Base-by-base conservation (phyloP, 1,140 invertebrate species). In the Stegodyphus dumicola region DNA sequence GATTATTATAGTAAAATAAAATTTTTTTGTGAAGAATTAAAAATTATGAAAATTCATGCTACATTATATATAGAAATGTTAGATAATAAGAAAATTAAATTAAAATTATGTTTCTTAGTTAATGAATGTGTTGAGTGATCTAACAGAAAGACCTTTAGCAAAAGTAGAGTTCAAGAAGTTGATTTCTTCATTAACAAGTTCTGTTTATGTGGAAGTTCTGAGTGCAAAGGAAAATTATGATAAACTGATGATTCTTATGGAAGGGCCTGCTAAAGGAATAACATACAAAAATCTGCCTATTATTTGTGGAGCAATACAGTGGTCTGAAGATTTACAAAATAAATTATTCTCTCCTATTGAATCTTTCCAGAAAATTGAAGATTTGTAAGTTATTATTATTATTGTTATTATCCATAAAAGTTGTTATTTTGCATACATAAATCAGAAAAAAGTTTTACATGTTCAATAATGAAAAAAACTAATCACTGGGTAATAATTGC, bases 251-350 rank as follows among this genome's bases (percentile, higher is more conserved):
- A 18, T 13, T 15, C 48, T 13, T 67, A 56, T 76, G 7, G 74
- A 76, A 13, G 52, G 69, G 17, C 48, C 6, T 11, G n/a, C 17
- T 52, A 13, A 77, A 9, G 1, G 9, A 13, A 54, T 85, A 33
- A 48, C 73, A 13, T 85, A 85, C 52, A 85, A 77, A 76, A 85
- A 77, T 51, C 52, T 77, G 51, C 66, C 83, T 10, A 7, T 6
- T 18, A 77, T 85, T 49, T 76, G 74, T 70, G 74, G 83, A 18
- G 51, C 48, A 48, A 7, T 85, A 13, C 73, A 77, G 56, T 85
- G 83, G 83, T n/a, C 65, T 15, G 54, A 15, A 48, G 83, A 85
- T 51, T 17, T 70, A n/a, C 15, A 56, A 48, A 60, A 54, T 5
- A 67, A 77, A 70, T 11, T 85, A 17, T 17, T 15, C 33, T 56